Conservation (phyloP, 2,888 invertebrate genomes). For the Dendrolimus pini region DNA sequence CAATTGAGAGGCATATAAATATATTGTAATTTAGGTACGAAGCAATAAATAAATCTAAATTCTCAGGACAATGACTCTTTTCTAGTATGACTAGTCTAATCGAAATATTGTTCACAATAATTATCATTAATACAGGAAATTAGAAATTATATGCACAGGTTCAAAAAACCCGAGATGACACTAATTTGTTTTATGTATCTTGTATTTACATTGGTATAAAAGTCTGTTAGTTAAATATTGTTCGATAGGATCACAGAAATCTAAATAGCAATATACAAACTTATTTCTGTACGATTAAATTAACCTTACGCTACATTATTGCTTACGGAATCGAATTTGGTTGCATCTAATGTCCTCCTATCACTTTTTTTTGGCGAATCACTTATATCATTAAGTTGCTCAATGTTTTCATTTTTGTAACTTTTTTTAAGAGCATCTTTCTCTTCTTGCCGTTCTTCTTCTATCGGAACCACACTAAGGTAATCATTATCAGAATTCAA, state of each 20-base stretch:
- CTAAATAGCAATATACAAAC: conserved; percentile 49
- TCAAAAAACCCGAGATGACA: conserved; percentile 11
- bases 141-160: conserved; percentile 7
- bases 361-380: conserved; percentile 66
- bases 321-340: conserved; percentile 47
- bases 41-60: conserved; percentile 65
- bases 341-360: conserved; percentile 59
- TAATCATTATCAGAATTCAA: conserved; percentile 30
- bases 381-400: conserved; percentile 62
- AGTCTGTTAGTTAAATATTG: conserved; percentile 20
- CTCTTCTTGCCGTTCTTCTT: conserved; percentile 30
- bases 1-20: conserved; percentile 9
- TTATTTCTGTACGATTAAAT: conserved; percentile 24
- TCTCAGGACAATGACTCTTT: conserved; percentile 50
- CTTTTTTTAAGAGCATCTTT: conserved; percentile 36
- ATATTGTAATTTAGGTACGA: conserved; percentile 21
- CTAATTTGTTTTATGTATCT: conserved; percentile 19
- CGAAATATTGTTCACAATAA: conserved; percentile 33
- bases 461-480: conserved; percentile 59
- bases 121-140: conserved; percentile 14
- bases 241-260: conserved; percentile 47
- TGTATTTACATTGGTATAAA: conserved; percentile 33
- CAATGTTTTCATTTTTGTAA: conserved; percentile 45
- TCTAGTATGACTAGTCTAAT: conserved; percentile 73
- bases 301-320: conserved; percentile 52